Percentiles rank a stretch among this genome's conserved stretches.
phyloP scores from a whole-genome alignment of 2,797 vertebrate species.

The Ctenopoma kingsleyae region DNA sequence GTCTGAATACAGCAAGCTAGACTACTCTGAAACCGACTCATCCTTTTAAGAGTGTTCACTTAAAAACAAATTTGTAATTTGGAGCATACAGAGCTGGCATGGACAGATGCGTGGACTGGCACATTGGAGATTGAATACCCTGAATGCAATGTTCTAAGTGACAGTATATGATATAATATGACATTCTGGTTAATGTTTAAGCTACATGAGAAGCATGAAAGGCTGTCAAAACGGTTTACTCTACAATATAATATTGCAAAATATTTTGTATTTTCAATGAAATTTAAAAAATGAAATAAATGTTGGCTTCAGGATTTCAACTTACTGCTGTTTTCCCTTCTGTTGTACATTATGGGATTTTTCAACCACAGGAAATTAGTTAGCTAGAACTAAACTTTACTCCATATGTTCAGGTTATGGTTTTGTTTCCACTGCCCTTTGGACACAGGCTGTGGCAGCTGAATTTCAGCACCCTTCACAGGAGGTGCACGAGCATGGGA shows the following conservation, averaged over 20 bases:
- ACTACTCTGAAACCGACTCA: conserved; percentile 24
- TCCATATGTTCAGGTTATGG: no score
- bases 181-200: conserved; percentile 87
- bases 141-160: conserved; percentile 70
- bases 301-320: conserved; percentile 93
- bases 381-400: no score
- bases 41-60: conserved; percentile 48
- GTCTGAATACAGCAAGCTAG: conserved; percentile 31
- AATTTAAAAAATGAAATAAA: conserved; percentile 89
- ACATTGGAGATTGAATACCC: conserved; percentile 67
- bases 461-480: no score
- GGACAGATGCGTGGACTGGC: conserved; percentile 47
- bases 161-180: conserved; percentile 77
- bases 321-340: conserved; percentile 35
- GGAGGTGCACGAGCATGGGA: no score
- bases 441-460: no score
- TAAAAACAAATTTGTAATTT: conserved; percentile 35
- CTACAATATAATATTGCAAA: conserved; percentile 90
- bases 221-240: conserved; percentile 89
- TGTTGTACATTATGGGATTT: not conserved
- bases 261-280: conserved; percentile 94
- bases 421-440: no score
- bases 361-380: no score
- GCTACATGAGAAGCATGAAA: conserved; percentile 91
- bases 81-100: conserved; percentile 49